phyloP scores from a whole-genome alignment of 2,888 invertebrate genomes.

The Catocala fraxini region DNA sequence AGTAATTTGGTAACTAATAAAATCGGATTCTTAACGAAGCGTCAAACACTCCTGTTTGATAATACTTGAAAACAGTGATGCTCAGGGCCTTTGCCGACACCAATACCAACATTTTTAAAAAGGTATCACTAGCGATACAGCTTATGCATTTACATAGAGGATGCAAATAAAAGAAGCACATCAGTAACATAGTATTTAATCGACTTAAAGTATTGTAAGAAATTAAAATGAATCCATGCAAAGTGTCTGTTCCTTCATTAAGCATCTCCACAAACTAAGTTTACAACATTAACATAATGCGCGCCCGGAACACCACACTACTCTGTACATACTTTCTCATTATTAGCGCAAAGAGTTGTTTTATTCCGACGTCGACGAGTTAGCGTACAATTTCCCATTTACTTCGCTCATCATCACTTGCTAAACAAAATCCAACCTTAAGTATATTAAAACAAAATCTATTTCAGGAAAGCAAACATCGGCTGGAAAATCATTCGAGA shows the following conservation, averaged over 20 bases:
- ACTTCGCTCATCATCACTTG: constrained; percentile 66
- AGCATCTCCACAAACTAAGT: not conserved
- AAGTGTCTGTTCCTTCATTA: not conserved
- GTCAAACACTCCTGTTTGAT: too few relatives aligned
- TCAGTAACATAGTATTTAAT: too few relatives aligned
- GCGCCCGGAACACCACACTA: constrained; percentile 44
- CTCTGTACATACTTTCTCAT: constrained; percentile 78
- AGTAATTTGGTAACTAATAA: too few relatives aligned
- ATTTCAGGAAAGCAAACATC: constrained; percentile 46
- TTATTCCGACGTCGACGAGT: constrained; percentile 81
- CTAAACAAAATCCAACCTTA: constrained; percentile 57
- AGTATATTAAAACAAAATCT: constrained; percentile 33
- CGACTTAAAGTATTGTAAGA: too few relatives aligned
- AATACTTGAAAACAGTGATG: too few relatives aligned
- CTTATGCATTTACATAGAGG: too few relatives aligned
- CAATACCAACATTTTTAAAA: too few relatives aligned
- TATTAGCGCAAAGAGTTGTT: constrained; percentile 86
- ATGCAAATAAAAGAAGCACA: too few relatives aligned
- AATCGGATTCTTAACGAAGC: too few relatives aligned
- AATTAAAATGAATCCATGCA: too few relatives aligned
- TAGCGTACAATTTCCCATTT: constrained; percentile 85
- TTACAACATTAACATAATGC: constrained; percentile 6
- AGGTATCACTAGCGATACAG: too few relatives aligned
- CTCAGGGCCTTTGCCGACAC: too few relatives aligned
- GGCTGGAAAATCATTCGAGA: constrained; percentile 51